Evolutionary conservation across 2,797 vertebrate species (phyloP).

Genomic region (Bovichtus variegatus): DNA sequence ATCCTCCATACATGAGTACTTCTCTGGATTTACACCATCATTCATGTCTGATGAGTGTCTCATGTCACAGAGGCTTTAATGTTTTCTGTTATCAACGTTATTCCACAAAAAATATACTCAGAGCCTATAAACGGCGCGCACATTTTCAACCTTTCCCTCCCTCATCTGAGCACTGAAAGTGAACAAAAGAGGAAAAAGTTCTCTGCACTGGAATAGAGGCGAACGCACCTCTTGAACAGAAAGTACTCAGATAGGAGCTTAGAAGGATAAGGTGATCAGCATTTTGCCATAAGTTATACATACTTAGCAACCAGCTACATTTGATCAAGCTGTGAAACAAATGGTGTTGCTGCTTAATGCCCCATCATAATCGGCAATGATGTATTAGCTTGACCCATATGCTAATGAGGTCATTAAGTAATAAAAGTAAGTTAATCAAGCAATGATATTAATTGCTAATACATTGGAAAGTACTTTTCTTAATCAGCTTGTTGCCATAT

Average conservation of each 20-base stretch:
- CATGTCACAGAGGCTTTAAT: slow-evolving; percentile 28
- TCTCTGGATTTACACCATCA: slow-evolving; percentile 27
- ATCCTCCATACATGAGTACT: slow-evolving; percentile 39
- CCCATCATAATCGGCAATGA: neutral
- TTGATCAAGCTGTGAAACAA: slow-evolving; percentile 4
- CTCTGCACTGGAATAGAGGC: neutral
- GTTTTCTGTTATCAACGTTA: slow-evolving; percentile 19
- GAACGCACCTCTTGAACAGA: neutral
- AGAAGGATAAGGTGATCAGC: neutral
- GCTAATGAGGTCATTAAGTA: slow-evolving; percentile 25
- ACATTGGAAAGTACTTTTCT: neutral
- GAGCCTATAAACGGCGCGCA: slow-evolving; percentile 5
- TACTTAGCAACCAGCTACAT: neutral
- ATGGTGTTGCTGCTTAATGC: slow-evolving; percentile 4
- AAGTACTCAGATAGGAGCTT: neutral
- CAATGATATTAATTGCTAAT: neutral
- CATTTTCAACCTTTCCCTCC: neutral
- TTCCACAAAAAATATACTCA: neutral
- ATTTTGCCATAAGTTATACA: neutral
- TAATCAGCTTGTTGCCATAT: neutral
- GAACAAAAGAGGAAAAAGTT: neutral
- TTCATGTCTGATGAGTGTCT: slow-evolving; percentile 30
- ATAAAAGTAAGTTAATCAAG: slow-evolving; percentile 26
- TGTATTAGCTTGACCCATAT: neutral
- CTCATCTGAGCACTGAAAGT: neutral